A percentile compares a stretch with the other conserved stretches of the same genome.
phyloP scores from a whole-genome alignment of 2,888 invertebrate species.

The Lepetodrilus schrolli region DNA sequence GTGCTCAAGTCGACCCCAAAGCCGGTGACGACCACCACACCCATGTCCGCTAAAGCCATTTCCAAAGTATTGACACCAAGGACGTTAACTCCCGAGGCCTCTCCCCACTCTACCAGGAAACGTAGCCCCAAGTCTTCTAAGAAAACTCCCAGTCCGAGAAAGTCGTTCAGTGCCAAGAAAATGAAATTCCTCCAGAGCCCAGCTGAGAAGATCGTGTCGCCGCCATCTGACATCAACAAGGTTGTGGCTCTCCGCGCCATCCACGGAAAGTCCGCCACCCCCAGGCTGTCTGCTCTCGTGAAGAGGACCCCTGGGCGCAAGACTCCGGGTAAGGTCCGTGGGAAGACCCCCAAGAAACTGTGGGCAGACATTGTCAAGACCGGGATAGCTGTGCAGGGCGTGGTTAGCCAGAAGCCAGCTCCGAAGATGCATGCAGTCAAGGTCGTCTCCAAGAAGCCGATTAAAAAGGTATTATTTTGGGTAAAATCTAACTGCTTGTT shows the following conservation, averaged over 20 bases:
- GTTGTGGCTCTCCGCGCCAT: conserved; percentile 67
- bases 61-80: conserved; percentile 42
- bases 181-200: conserved; percentile 31
- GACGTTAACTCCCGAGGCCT: conserved; percentile 40
- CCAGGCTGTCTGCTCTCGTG: conserved; percentile 49
- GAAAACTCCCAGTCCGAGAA: conserved; percentile 34
- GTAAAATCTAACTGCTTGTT: no score
- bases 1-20: neutral
- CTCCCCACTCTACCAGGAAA: conserved; percentile 19
- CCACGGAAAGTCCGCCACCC: conserved; percentile 67
- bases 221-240: conserved; percentile 58
- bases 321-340: conserved; percentile 21
- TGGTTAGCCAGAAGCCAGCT: conserved; percentile 41
- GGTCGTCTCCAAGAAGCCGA: conserved; percentile 18
- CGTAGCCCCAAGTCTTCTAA: conserved; percentile 46
- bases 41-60: conserved; percentile 35
- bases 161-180: conserved; percentile 26
- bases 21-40: neutral
- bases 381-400: conserved; percentile 43
- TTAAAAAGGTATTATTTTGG: conserved; percentile 28
- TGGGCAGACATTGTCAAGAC: conserved; percentile 69
- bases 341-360: conserved; percentile 39
- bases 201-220: conserved; percentile 40
- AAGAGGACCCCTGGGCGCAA: conserved; percentile 30
- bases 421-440: conserved; percentile 34